phyloP scores from a whole-genome alignment of 2,113 vertebrate genomes.

The Nyctibius bracteatus region DNA sequence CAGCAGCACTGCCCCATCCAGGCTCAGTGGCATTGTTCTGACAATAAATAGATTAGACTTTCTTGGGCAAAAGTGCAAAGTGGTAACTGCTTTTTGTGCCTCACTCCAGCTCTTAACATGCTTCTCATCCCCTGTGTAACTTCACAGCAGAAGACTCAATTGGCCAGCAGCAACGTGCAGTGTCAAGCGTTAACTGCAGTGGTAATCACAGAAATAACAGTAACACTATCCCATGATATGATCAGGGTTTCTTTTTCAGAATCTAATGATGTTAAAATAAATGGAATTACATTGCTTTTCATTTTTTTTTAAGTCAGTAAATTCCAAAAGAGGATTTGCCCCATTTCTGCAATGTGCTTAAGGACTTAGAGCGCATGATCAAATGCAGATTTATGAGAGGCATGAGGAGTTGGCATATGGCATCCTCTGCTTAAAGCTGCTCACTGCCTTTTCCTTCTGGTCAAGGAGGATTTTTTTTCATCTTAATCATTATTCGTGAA shows the following conservation, averaged over 20 bases:
- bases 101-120: neutral
- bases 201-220: neutral
- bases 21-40: neutral
- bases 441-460: neutral
- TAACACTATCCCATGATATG: neutral
- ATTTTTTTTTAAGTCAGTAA: neutral
- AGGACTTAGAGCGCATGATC: neutral
- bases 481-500: neutral
- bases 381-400: neutral
- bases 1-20: neutral
- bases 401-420: neutral
- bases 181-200: neutral
- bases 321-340: conserved; percentile 22
- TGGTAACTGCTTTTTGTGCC: neutral
- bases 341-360: conserved; percentile 15
- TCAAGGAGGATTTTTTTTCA: neutral
- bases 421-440: neutral
- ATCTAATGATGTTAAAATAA: conserved; percentile 37
- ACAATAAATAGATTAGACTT: neutral
- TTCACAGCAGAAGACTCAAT: neutral
- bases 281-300: conserved; percentile 10
- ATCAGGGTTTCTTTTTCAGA: neutral
- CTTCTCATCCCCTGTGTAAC: neutral
- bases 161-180: too few relatives aligned
- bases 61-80: neutral